phyloP scores from a whole-genome alignment of 2,888 invertebrate genomes.

The Sesia bembeciformis region DNA sequence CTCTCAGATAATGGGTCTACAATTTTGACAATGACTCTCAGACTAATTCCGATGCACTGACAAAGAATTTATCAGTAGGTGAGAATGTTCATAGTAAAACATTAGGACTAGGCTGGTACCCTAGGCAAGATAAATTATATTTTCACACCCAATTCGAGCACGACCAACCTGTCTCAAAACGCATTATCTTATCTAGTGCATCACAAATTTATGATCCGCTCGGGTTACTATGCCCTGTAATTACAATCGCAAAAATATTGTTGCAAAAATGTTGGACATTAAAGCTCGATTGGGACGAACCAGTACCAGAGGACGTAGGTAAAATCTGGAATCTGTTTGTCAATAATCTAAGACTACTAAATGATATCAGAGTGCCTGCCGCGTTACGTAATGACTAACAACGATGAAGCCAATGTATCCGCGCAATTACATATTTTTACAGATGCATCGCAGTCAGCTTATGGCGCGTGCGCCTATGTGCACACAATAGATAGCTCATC shows the following conservation, averaged over 20 bases:
- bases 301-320: constrained; percentile 7
- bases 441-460: constrained; percentile 14
- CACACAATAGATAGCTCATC: constrained; percentile 3
- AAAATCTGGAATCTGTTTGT: constrained; percentile 6
- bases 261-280: constrained; percentile 16
- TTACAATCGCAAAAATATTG: constrained; percentile 14
- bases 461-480: constrained; percentile 15
- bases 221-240: constrained; percentile 11
- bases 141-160: constrained; percentile 5
- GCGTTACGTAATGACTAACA: constrained; percentile 6
- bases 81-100: constrained; percentile 9
- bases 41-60: background rate
- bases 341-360: constrained; percentile 1
- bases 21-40: constrained; percentile 3
- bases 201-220: constrained; percentile 17
- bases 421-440: constrained; percentile 15
- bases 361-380: constrained; percentile 7
- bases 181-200: constrained; percentile 11
- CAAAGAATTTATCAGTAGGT: constrained; percentile 4
- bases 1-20: constrained; percentile 14
- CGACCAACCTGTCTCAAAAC: constrained; percentile 11
- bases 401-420: background rate
- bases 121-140: constrained; percentile 7
- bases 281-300: constrained; percentile 17
- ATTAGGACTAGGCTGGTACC: constrained; percentile 10